Evolutionary conservation across 35 echinoderm and acorn worm genomes (phyloP).

Genomic region (Ophioderma brevispina): DNA sequence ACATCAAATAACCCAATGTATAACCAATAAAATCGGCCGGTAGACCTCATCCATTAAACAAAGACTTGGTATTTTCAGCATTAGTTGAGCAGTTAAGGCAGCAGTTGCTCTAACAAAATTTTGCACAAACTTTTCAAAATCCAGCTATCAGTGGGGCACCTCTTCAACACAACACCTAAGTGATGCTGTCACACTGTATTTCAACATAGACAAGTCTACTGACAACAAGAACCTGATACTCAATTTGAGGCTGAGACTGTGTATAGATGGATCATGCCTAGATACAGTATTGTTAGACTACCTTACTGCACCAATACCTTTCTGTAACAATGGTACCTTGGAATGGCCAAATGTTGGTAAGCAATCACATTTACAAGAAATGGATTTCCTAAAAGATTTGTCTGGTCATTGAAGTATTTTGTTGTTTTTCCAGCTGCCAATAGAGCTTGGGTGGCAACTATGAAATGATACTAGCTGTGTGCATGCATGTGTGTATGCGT

Average conservation of each 20-base stretch:
- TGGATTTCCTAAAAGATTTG: background rate
- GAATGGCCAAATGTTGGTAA: slow-evolving; percentile 23
- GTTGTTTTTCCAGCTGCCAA: background rate
- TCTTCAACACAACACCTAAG: slow-evolving; percentile 3
- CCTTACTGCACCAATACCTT: slow-evolving; percentile 19
- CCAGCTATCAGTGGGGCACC: slow-evolving; percentile 27
- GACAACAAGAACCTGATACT: background rate
- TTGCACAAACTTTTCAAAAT: background rate
- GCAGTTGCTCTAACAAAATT: too few relatives aligned
- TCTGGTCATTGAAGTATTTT: background rate
- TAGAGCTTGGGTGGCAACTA: background rate
- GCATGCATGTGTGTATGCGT: too few relatives aligned
- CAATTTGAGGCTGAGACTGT: background rate
- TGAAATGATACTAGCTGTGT: background rate
- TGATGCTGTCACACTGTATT: slow-evolving; percentile 12
- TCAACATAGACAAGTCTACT: slow-evolving; percentile 11
- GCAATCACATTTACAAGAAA: background rate
- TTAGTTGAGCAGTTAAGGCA: too few relatives aligned
- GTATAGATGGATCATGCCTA: slow-evolving; percentile 3
- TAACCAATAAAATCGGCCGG: too few relatives aligned
- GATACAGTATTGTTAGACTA: background rate
- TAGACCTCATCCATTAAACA: too few relatives aligned
- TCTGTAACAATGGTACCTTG: slow-evolving; percentile 9
- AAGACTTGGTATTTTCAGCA: too few relatives aligned
- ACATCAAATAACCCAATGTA: too few relatives aligned